Evolutionary conservation across 2,797 vertebrate genomes (phyloP), one percentile per base, ranked within the genome.

Genomic region (Siniperca scherzeri): DNA sequence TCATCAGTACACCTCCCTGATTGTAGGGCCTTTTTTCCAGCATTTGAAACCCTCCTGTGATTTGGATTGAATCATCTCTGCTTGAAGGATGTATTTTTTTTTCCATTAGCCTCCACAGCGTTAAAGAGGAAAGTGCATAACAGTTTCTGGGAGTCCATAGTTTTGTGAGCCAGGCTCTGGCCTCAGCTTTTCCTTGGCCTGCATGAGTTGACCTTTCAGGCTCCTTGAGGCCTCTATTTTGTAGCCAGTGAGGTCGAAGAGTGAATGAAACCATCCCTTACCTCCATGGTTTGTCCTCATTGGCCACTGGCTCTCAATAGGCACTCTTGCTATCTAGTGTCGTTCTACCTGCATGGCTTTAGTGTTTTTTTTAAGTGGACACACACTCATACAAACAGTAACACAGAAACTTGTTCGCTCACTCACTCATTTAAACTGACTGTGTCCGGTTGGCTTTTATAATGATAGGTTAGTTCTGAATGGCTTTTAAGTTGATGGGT

Each of bases 321-420:
- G 90, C 92, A 93, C 91, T 90, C 92, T 88, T 88, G 66, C 84
- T 76, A 14, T 86, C 70, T 85, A 70, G 64, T 82, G 87, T 89
- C 64, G 38, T 78, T 91, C 83, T 89, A 90, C 83, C 79, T 27
- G 40, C 91, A 94, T 93, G 91, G 93, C 93, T 94, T 94, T 59
- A 86, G 89, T 65, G 13, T 38, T 38, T 67, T 46, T 77, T 76
- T 83, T 78, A n/a, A 55, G 70, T 80, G 33, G 75, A 80, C 85
- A 82, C 72, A 67, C 46, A 84, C 55, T 78, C 76, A 50, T 52
- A 89, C 82, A 77, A 80, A 90, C 80, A 83, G 53, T 38, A 44
- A 84, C 42, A 85, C 46, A 78, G 19, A 65, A 74, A 72, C 78
- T 82, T 67, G 17, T 52, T 80, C 78, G 71, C 56, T 73, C 60